phyloP scores from a whole-genome alignment of 37 sponge, comb jelly and placozoan species.

The Hormiphora californensis region DNA sequence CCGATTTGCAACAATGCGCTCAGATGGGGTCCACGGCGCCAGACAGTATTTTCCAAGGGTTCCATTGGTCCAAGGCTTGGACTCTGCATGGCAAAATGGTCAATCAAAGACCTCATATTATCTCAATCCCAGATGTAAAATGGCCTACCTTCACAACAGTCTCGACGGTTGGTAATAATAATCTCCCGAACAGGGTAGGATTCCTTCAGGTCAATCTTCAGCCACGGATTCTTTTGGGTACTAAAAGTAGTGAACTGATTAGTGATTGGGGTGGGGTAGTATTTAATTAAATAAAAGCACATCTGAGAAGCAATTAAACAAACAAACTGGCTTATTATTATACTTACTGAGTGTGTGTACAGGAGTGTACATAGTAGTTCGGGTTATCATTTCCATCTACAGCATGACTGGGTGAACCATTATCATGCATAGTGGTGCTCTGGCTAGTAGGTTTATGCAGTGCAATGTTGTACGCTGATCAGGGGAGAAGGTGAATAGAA shows the following conservation, averaged over 20 bases:
- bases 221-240: conserved; percentile 6
- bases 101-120: too few species aligned
- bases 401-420: not conserved
- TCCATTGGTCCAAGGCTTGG: too few species aligned
- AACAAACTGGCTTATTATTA: too few species aligned
- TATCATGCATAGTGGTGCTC: not conserved
- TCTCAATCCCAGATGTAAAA: too few species aligned
- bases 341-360: not conserved
- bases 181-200: not conserved
- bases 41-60: too few species aligned
- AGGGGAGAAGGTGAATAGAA: not conserved
- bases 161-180: not conserved
- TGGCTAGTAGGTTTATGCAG: conserved; percentile 7
- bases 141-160: too few species aligned
- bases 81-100: too few species aligned
- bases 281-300: too few species aligned
- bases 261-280: not conserved
- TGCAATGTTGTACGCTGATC: conserved; percentile 50
- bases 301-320: too few species aligned
- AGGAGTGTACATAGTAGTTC: not conserved
- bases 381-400: not conserved
- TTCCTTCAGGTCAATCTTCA: conserved; percentile 1
- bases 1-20: too few species aligned
- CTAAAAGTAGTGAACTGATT: not conserved
- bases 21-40: too few species aligned